Percentiles rank a stretch among this genome's conserved stretches.
Evolutionary conservation across 2,113 vertebrate species (phyloP).

Genomic region (Phoxinus phoxinus): DNA sequence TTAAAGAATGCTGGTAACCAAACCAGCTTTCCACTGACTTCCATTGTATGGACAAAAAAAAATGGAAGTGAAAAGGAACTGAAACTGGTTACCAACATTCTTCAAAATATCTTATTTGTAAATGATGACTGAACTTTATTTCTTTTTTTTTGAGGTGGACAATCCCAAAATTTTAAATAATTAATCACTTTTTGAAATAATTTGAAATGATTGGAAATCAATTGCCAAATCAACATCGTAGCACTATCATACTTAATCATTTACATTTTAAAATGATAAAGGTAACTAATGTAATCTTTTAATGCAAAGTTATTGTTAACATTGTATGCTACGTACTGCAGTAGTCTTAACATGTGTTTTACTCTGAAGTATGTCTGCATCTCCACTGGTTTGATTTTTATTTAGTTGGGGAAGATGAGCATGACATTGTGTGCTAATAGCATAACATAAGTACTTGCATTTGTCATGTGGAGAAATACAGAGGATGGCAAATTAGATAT

Average conservation of each 20-base stretch:
- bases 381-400: neutral
- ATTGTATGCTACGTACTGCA: neutral
- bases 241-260: neutral
- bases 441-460: neutral
- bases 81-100: too few relatives aligned
- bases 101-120: too few relatives aligned
- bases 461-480: slow-evolving; percentile 17
- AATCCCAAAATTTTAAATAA: too few relatives aligned
- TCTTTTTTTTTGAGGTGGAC: too few relatives aligned
- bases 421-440: slow-evolving; percentile 16
- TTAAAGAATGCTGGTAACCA: too few relatives aligned
- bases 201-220: too few relatives aligned
- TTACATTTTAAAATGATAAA: neutral
- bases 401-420: neutral
- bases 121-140: too few relatives aligned
- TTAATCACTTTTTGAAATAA: too few relatives aligned
- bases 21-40: too few relatives aligned
- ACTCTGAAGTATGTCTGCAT: neutral
- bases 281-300: neutral
- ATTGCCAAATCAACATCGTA: too few relatives aligned
- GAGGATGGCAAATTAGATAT: slow-evolving; percentile 49
- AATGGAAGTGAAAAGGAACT: too few relatives aligned
- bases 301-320: neutral
- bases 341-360: neutral
- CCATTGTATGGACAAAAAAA: too few relatives aligned